Evolutionary conservation across 2,797 vertebrate species (phyloP).

Genomic region (Dicrostonyx torquatus): DNA sequence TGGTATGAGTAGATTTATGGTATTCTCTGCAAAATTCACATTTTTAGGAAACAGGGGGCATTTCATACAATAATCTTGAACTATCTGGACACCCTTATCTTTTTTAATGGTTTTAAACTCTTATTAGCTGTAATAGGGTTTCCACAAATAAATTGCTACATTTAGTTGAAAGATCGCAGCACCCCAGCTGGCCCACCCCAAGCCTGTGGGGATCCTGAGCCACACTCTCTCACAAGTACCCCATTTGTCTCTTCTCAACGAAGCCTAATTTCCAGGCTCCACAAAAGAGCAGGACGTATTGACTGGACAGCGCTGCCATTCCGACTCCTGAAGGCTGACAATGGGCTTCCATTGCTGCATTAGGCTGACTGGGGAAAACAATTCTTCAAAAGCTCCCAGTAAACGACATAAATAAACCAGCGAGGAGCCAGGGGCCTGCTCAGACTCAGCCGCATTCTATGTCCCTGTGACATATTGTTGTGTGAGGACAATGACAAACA

Average conservation of each 20-base stretch:
- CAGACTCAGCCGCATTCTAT: conserved; percentile 61
- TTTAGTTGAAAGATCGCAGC: conserved; percentile 43
- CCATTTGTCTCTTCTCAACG: conserved; percentile 62
- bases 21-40: conserved; percentile 67
- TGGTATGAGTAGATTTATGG: conserved; percentile 67
- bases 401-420: conserved; percentile 71
- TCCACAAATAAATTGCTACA: conserved; percentile 74
- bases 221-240: conserved; percentile 58
- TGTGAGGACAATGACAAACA: conserved; percentile 72
- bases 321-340: conserved; percentile 76
- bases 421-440: conserved; percentile 64
- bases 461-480: conserved; percentile 61
- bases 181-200: conserved; percentile 66
- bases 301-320: conserved; percentile 66
- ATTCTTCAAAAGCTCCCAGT: conserved; percentile 75
- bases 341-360: conserved; percentile 38
- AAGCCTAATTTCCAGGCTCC: conserved; percentile 72
- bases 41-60: conserved; percentile 44
- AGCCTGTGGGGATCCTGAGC: conserved; percentile 56
- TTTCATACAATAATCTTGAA: conserved; percentile 73
- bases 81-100: conserved; percentile 71
- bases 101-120: conserved; percentile 73
- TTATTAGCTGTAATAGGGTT: conserved; percentile 71
- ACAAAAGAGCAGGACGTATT: conserved; percentile 73
- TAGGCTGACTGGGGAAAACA: conserved; percentile 60